These are phyloP conservation scores for Baryphthengus martii DNA, from an alignment of 2,113 vertebrate species.

Conservation along the genomic window DNA sequence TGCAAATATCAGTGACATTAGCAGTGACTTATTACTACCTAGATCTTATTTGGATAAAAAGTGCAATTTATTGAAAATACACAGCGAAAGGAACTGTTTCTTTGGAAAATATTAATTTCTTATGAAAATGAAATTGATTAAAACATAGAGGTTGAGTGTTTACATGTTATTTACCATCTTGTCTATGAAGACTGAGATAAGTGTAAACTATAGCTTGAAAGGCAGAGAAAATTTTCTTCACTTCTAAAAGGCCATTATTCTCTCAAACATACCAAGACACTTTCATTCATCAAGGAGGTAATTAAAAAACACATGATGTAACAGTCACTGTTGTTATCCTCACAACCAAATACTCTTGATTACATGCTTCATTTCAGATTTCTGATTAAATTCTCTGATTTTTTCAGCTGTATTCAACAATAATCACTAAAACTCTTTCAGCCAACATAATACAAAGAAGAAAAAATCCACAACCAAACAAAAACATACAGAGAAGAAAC, in stretches of 20 bases:
- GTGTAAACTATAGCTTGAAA: not conserved
- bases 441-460: not conserved
- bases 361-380: not conserved
- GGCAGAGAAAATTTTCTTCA: not conserved
- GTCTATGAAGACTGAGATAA: not conserved
- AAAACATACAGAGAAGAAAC: not conserved
- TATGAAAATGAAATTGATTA: not conserved
- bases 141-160: not conserved
- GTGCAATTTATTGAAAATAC: not conserved
- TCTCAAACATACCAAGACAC: not conserved
- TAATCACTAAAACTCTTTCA: not conserved
- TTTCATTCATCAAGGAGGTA: not conserved
- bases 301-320: not conserved
- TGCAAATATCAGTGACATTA: not conserved
- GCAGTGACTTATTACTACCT: too few species aligned
- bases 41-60: not conserved
- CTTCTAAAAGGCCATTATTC: not conserved
- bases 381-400: not conserved
- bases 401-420: not conserved
- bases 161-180: not conserved
- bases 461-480: not conserved
- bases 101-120: not conserved
- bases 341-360: not conserved
- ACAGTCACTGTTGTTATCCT: not conserved
- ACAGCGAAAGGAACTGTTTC: not conserved